Base-by-base conservation (phyloP, 1,140 invertebrate species). In the Saccostrea glomerata region DNA sequence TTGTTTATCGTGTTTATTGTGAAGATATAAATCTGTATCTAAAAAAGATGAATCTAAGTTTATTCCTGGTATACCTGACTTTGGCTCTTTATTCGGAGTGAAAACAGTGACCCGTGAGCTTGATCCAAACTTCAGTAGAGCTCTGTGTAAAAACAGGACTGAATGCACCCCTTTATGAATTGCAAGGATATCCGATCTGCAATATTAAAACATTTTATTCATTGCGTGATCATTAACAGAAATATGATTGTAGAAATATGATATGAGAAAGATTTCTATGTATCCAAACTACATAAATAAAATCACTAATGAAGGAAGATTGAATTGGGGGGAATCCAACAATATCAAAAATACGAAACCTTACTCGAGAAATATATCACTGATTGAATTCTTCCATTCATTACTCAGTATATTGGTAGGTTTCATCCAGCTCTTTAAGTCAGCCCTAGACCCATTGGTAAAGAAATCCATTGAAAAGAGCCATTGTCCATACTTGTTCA, bases 101-200 rank as follows among this genome's bases (percentile, higher is more conserved):
- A 77, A 25, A 25, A 77, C 70, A 77, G 70, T 77, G 25, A 77
- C 70, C 30, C 70, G 12, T 77, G 70, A 77, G 23, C 70, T 12
- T 36, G 70, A 77, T 12, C 30, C 11, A 36, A 1, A 3, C 12
- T 30, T 77, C 70, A 30, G 25, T 15, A 73, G 7, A 12, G 3
- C 25, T 77, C 70, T 30, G 30, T 77, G 70, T 36, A 30, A 15
- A 13, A 77, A 77, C 13, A 15, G 17, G 58, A 63, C 15, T 7
- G 58, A 17, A 2, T 47, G 47, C 47, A 15, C 3, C 17, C 17
- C 58, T 1, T 20, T 63, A 20, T 63, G 58, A 20, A 63, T 20
- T 63, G n/a, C 17, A 17, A 63, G 17, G 4, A 20, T 63, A 63
- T 63, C 15, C 58, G 3, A 3, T 20, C 58, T 63, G 5, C 17